phyloP scores from a whole-genome alignment of 1,140 invertebrate species.

The Maniola jurtina region DNA sequence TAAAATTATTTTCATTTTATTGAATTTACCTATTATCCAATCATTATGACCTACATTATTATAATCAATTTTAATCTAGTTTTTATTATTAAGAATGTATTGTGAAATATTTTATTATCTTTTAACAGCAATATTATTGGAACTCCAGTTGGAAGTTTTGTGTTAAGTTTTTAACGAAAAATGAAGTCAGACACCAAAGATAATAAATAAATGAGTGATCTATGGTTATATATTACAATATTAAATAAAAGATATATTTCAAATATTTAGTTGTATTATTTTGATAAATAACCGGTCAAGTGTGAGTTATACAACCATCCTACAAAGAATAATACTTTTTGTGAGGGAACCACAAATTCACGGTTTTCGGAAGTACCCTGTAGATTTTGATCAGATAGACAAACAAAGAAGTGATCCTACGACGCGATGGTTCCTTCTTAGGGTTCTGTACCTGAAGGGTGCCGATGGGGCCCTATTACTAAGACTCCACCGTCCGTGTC shows the following conservation, averaged over 20 bases:
- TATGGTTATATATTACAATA: not conserved
- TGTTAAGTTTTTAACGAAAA: not conserved
- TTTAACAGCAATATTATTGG: not conserved
- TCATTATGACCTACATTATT: not conserved
- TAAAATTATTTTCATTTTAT: not conserved
- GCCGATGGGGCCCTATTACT: no score
- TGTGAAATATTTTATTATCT: not conserved
- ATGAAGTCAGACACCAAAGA: slow-evolving; percentile 3
- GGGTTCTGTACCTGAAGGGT: no score
- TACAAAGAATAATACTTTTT: no score
- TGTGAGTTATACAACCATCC: no score
- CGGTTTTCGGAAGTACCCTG: no score
- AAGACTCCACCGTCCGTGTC: no score
- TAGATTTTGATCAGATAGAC: no score
- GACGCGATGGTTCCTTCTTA: no score
- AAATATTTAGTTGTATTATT: not conserved
- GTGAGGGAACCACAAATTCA: no score
- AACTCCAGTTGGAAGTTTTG: not conserved
- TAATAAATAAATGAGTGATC: not conserved
- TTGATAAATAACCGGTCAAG: no score
- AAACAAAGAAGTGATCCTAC: no score
- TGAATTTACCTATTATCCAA: not conserved
- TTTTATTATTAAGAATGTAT: not conserved
- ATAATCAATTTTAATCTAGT: slow-evolving; percentile 2
- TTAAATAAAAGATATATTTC: slow-evolving; percentile 9